Base-by-base conservation (phyloP, 2,113 vertebrate species). In the Stegastes partitus region DNA sequence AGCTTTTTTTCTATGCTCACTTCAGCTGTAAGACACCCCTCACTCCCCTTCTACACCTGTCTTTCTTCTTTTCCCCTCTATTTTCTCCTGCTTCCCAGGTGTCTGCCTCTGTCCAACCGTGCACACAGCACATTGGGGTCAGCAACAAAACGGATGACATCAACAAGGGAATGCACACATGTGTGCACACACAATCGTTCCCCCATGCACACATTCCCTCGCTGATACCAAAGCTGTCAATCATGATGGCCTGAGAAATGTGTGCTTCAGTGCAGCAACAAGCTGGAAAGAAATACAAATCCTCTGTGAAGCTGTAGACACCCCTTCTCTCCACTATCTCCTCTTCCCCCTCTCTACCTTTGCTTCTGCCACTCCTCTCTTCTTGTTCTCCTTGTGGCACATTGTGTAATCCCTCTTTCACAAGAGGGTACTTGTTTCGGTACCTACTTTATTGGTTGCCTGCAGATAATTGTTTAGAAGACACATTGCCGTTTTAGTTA, bases 81-180 rank as follows among this genome's bases (percentile, higher is more conserved):
- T 50, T 19, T 64, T 44, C 58, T 39, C 62, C 57, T 62, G 4
- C 31, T 19, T 79, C 55, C 78, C 68, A 88, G 63, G 77, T 76
- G 83, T 71, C 92, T 85, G 53, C 93, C 88, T 93, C 90, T 85
- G 64, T 50, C 88, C 82, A 86, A 82, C 78, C 84, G 66, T 92
- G 88, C 84, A 79, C 73, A 63, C 58, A 57, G 72, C 74, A 77
- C 83, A 84, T 68, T 49, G 55, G 65, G 86, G 80, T 87, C 68
- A 67, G 80, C 86, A 82, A 87, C 87, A 91, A 90, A 89, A 90
- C 58, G 62, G 80, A 84, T 50, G 79, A 62, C 85, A 84, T 90
- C 90, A 92, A 77, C 84, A 78, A 63, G 79, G 81, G 86, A 87
- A 83, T 71, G 76, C 71, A 57, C 77, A 63, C 82, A 50, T 42